These are phyloP conservation scores for Tetheella fluctuosa DNA, from an alignment of 2,888 invertebrate species.

Conservation along the genomic window DNA sequence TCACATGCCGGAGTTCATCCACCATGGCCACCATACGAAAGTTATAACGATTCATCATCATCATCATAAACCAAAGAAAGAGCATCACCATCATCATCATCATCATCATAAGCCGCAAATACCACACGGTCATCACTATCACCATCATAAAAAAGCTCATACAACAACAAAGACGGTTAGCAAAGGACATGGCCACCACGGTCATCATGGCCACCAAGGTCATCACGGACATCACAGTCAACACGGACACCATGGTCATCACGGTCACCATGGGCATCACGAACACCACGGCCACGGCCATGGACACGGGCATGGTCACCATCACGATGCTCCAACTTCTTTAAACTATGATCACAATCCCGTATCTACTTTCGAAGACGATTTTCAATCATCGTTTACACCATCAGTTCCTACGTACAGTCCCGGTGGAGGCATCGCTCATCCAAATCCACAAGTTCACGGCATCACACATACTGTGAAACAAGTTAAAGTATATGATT, in stretches of 20 bases:
- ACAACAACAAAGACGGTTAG: conserved; percentile 56
- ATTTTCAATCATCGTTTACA: conserved; percentile 53
- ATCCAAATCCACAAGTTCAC: conserved; percentile 49
- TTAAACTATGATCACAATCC: conserved; percentile 49
- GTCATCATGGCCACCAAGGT: conserved; percentile 42
- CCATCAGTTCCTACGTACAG: conserved; percentile 53
- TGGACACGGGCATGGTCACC: conserved; percentile 42
- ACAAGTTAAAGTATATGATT: conserved; percentile 74
- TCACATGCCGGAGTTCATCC: conserved; percentile 84
- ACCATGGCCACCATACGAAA: conserved; percentile 85
- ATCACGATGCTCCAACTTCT: conserved; percentile 52
- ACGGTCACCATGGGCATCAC: conserved; percentile 47
- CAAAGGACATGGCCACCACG: conserved; percentile 42
- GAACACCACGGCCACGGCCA: conserved; percentile 46
- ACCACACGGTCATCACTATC: conserved; percentile 60
- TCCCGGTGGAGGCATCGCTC: conserved; percentile 38
- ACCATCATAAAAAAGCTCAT: conserved; percentile 70
- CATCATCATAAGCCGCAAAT: conserved; percentile 55
- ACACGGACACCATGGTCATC: conserved; percentile 50
- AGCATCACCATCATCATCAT: conserved; percentile 71
- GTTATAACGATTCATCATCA: conserved; percentile 84
- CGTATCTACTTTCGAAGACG: conserved; percentile 59
- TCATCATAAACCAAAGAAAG: conserved; percentile 77
- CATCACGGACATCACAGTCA: conserved; percentile 35
- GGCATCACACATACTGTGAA: conserved; percentile 69